Percentiles rank a stretch among this genome's conserved stretches.
Conservation (phyloP, 2,113 vertebrate genomes). For the Larimichthys crocea region DNA sequence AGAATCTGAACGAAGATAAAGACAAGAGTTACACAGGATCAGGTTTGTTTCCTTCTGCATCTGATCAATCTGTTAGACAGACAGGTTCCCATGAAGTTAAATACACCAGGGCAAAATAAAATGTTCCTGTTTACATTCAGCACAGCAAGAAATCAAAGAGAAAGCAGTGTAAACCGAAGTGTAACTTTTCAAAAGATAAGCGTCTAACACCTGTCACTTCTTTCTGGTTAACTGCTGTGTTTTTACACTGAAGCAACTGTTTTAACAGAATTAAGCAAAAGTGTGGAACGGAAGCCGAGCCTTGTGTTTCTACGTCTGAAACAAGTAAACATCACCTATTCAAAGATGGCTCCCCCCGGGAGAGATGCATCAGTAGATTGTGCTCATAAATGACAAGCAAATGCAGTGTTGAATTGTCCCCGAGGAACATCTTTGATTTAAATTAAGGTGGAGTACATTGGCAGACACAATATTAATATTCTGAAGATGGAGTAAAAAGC, state of each 20-base stretch:
- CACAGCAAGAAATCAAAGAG: neutral
- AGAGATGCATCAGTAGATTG: neutral
- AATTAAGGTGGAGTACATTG: neutral
- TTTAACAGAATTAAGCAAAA: neutral
- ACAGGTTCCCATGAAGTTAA: neutral
- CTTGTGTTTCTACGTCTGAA: neutral
- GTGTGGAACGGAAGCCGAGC: neutral
- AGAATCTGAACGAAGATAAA: constrained; percentile 87
- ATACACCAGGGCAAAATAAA: neutral
- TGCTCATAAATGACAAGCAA: constrained; percentile 16
- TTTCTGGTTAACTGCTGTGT: neutral
- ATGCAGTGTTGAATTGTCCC: neutral
- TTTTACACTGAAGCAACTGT: neutral
- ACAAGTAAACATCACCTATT: constrained; percentile 18
- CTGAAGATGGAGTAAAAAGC: constrained; percentile 11
- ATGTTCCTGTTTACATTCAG: neutral
- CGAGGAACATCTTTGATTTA: constrained; percentile 21
- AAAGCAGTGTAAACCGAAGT: neutral
- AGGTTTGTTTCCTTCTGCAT: neutral
- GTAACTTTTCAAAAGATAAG: neutral
- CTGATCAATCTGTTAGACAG: neutral
- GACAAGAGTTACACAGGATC: neutral
- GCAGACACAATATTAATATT: constrained; percentile 2
- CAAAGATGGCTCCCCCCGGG: neutral
- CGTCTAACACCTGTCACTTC: neutral